Conservation (phyloP, 2,113 vertebrate species). For the Archocentrus centrarchus region DNA sequence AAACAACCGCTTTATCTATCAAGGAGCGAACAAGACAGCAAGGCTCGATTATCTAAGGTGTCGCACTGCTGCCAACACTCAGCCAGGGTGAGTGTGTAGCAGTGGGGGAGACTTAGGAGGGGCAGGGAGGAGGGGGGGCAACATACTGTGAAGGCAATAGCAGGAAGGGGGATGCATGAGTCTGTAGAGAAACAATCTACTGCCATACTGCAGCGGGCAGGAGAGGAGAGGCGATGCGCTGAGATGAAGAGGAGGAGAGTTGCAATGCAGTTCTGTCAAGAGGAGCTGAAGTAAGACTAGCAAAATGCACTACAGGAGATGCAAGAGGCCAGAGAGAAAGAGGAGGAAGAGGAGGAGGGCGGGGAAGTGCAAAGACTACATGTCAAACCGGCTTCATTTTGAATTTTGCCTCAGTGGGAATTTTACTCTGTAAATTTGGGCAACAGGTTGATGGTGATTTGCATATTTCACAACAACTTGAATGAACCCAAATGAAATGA, state of each 20-base stretch:
- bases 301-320: slow-evolving; percentile 83
- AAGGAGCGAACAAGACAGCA: slow-evolving; percentile 80
- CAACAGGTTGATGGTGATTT: slow-evolving; percentile 42
- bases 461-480: slow-evolving; percentile 26
- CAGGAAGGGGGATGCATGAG: slow-evolving; percentile 80
- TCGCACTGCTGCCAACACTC: slow-evolving; percentile 80
- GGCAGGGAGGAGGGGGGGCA: slow-evolving; percentile 48
- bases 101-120: slow-evolving; percentile 56
- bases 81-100: slow-evolving; percentile 75
- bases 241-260: slow-evolving; percentile 68
- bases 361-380: slow-evolving; percentile 83
- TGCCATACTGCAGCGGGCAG: slow-evolving; percentile 78
- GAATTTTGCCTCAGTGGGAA: slow-evolving; percentile 43
- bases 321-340: slow-evolving; percentile 74
- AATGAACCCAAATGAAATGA: slow-evolving; percentile 13
- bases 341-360: slow-evolving; percentile 41
- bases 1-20: slow-evolving; percentile 75
- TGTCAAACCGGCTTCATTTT: slow-evolving; percentile 81
- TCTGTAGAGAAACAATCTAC: slow-evolving; percentile 69
- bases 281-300: slow-evolving; percentile 76
- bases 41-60: slow-evolving; percentile 71
- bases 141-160: slow-evolving; percentile 82
- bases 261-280: slow-evolving; percentile 80
- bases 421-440: slow-evolving; percentile 7
- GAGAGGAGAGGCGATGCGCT: slow-evolving; percentile 77